phyloP scores from a whole-genome alignment of 2,797 vertebrate species.

The Brotula barbata region DNA sequence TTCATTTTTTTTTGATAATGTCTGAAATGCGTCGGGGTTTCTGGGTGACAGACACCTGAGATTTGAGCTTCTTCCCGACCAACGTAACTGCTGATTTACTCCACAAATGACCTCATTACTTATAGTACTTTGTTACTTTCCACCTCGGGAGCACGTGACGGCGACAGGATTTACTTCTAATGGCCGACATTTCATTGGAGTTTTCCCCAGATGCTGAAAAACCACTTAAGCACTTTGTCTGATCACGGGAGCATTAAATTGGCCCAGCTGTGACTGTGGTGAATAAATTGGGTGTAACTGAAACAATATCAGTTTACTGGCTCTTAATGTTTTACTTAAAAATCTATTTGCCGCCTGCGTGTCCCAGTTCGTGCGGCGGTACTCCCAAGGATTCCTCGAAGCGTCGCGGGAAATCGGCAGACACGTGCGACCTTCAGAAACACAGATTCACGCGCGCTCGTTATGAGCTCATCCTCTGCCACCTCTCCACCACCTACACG shows the following conservation, averaged over 20 bases:
- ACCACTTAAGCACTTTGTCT: conserved; percentile 66
- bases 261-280: conserved; percentile 64
- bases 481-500: too few species aligned
- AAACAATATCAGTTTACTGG: conserved; percentile 60
- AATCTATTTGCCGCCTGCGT: conserved; percentile 38
- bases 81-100: too few species aligned
- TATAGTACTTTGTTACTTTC: too few species aligned
- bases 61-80: too few species aligned
- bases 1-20: too few species aligned
- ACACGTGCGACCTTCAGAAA: background rate
- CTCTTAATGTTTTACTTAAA: conserved; percentile 65
- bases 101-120: too few species aligned
- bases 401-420: too few species aligned
- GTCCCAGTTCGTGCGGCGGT: conserved; percentile 19
- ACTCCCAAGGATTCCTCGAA: background rate
- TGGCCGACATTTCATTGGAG: conserved; percentile 45
- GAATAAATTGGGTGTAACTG: conserved; percentile 64
- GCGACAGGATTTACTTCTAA: conserved; percentile 26
- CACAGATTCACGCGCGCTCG: too few species aligned
- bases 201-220: conserved; percentile 62
- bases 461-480: too few species aligned
- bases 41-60: too few species aligned
- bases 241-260: conserved; percentile 74
- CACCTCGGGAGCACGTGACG: too few species aligned
- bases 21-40: too few species aligned